Base-by-base conservation (phyloP, 2,797 vertebrate species). In the Numenius phaeopus region DNA sequence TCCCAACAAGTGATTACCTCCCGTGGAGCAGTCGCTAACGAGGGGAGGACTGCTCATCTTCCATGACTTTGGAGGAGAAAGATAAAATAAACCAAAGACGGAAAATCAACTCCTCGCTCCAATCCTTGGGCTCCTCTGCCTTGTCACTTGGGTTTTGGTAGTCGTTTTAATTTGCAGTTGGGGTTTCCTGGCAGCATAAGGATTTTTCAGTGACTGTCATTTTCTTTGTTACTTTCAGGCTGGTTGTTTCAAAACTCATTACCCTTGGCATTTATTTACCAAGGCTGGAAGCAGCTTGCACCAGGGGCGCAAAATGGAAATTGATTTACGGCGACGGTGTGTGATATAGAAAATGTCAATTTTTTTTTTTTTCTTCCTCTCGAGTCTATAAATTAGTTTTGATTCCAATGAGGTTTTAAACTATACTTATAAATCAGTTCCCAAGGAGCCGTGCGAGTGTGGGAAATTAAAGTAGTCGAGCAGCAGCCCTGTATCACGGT, bases 181-280 rank as follows among this genome's bases (percentile, higher is more conserved):
- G 58, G 69, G 34, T 90, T 92, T 93, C 91, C 93, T 90, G 94
- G 89, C 87, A 92, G 69, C 14, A 18, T 72, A 22, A 89, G 47
- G 46, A 69, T 96, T 94, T 96, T 88, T 93, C 55, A 40, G 26
- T 18, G 40, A 4, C 89, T 78, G 79, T 93, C 95, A 65, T 91
- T 95, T 77, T 89, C 96, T 96, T 93, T 96, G 96, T 97, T 73
- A 9, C 97, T 94, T 82, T 85, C 84, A 79, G 83, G 62, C 90
- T 44, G 79, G 70, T 76, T 90, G 83, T 96, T 97, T 95, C 90
- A 72, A 82, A 95, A 95, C 95, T 97, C 97, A 94, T 98, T 93
- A 96, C 72, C 75, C 83, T 65, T 95, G 97, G 97, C 94, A 76
- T 96, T 96, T 97, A 93, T 97, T 96, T 97, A 91, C 95, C 73